Conservation (phyloP, 2,797 vertebrate species). For the Pachyuromys duprasi region DNA sequence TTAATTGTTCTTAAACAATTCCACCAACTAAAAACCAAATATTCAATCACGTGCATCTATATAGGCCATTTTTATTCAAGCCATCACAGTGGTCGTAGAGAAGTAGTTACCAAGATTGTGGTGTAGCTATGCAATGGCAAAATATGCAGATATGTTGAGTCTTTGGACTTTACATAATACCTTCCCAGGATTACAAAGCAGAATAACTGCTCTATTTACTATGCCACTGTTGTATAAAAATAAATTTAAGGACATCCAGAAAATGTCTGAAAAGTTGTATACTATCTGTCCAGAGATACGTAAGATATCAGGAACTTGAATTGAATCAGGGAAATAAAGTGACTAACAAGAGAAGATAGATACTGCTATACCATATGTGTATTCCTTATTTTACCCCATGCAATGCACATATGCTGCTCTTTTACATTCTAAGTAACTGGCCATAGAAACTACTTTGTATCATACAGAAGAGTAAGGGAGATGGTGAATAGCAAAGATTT, state of each 20-base stretch:
- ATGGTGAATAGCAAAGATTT: background rate
- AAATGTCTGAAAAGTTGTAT: background rate
- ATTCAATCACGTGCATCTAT: background rate
- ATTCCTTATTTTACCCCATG: background rate
- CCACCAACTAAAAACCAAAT: background rate
- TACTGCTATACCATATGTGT: background rate
- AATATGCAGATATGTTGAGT: background rate
- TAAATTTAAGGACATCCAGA: background rate
- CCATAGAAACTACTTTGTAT: slow-evolving; percentile 38
- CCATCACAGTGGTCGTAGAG: background rate
- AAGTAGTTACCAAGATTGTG: background rate
- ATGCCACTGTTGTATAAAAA: background rate
- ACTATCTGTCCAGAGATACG: background rate
- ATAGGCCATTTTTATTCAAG: background rate
- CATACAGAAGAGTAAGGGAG: background rate
- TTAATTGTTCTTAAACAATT: background rate
- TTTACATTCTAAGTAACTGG: slow-evolving; percentile 10
- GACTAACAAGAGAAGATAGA: background rate
- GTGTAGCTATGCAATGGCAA: background rate
- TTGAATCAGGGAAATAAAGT: background rate
- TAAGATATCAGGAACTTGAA: background rate
- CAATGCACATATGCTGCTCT: background rate
- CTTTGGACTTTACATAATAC: background rate
- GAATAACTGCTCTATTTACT: background rate
- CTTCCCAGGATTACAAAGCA: background rate